Conservation (phyloP, 2,113 vertebrate species). For the Kobus ellipsiprymnus region DNA sequence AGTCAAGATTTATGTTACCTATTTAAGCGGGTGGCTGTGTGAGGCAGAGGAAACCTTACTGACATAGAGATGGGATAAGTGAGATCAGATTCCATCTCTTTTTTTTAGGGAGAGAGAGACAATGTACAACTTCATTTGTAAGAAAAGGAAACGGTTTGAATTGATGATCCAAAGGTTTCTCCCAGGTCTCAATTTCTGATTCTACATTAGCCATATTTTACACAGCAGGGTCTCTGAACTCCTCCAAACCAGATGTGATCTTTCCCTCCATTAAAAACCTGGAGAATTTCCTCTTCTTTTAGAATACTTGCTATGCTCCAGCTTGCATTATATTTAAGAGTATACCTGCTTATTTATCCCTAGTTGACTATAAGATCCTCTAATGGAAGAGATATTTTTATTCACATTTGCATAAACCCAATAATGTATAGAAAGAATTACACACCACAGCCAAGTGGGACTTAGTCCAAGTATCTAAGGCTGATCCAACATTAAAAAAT, state of each 20-base stretch:
- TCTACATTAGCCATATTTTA: not conserved
- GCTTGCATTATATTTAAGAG: not conserved
- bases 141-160: not conserved
- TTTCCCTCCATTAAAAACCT: not conserved
- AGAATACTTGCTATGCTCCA: not conserved
- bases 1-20: constrained; percentile 44
- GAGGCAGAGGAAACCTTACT: not conserved
- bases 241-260: not conserved
- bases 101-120: not conserved
- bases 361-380: not conserved
- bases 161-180: not conserved
- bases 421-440: not conserved
- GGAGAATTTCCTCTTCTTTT: not conserved
- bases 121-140: not conserved
- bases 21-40: not conserved
- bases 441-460: not conserved
- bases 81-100: not conserved
- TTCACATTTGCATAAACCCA: not conserved
- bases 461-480: not conserved
- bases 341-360: not conserved
- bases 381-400: not conserved
- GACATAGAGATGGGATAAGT: not conserved
- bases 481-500: not conserved
- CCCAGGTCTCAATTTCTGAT: not conserved
- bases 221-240: not conserved